These are phyloP conservation scores for Melanitta fusca DNA, from an alignment of 2,797 vertebrate species.

Conservation along the genomic window DNA sequence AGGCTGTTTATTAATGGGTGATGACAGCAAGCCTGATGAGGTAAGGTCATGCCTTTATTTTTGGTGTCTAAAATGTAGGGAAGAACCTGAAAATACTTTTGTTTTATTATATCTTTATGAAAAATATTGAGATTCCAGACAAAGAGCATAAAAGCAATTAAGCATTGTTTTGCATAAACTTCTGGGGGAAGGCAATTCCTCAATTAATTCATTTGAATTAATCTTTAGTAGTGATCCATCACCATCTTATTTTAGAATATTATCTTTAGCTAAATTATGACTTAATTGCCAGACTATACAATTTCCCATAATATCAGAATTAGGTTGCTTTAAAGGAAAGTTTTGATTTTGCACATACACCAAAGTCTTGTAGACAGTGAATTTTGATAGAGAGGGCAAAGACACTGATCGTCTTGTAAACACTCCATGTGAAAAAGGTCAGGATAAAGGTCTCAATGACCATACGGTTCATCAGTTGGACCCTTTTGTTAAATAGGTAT, in stretches of 20 bases:
- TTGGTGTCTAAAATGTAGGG: not conserved
- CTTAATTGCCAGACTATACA: not conserved
- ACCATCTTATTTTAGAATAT: not conserved
- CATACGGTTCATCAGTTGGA: fast-evolving
- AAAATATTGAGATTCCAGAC: not conserved
- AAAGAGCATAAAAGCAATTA: not conserved
- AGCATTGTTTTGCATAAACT: not conserved
- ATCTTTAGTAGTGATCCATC: not conserved
- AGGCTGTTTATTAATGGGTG: not conserved
- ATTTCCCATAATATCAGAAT: not conserved
- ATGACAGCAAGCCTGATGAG: not conserved
- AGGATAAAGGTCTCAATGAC: not conserved
- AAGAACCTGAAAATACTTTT: not conserved
- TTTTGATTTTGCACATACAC: not conserved
- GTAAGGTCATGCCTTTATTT: not conserved
- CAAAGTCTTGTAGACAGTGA: not conserved
- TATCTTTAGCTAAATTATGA: not conserved
- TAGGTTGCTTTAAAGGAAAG: not conserved
- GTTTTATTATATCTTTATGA: not conserved
- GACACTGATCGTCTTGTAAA: fast-evolving
- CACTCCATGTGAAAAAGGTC: not conserved
- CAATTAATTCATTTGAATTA: not conserved
- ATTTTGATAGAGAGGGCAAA: not conserved
- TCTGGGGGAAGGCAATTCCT: not conserved
- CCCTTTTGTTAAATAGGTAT: not conserved